A percentile compares a stretch with the other conserved stretches of the same genome.
phyloP scores from a whole-genome alignment of 2,888 invertebrate species.

The Acanthosepion esculentum region DNA sequence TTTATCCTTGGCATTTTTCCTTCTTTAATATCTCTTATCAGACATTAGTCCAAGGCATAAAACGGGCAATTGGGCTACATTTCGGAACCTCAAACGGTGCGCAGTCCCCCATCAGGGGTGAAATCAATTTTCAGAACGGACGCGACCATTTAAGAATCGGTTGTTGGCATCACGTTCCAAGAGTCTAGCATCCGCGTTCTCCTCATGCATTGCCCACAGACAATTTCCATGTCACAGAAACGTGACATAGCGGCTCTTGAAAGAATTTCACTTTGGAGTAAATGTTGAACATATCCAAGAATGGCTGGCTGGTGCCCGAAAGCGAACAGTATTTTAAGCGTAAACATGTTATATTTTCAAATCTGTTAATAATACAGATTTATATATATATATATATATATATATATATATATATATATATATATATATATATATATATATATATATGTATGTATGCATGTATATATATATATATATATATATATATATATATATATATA shows the following conservation, averaged over 20 bases:
- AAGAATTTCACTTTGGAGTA: not conserved
- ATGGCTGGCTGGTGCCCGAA: not conserved
- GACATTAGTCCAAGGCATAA: no score
- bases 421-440: not conserved
- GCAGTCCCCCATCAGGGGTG: not conserved
- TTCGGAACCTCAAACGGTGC: not conserved
- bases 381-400: not conserved
- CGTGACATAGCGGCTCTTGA: not conserved
- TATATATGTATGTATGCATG: not conserved
- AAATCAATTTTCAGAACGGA: slow-evolving; percentile 11
- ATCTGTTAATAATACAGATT: not conserved
- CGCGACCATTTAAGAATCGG: slow-evolving; percentile 17
- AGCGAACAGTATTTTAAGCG: not conserved
- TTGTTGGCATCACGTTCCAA: slow-evolving; percentile 33
- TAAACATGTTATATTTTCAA: not conserved
- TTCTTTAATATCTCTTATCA: no score
- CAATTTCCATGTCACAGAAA: not conserved
- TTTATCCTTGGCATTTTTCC: no score
- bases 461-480: not conserved
- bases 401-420: not conserved
- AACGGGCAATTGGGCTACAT: no score
- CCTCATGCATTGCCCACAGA: slow-evolving; percentile 33
- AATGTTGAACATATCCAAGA: not conserved
- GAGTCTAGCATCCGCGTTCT: not conserved
- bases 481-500: slow-evolving; percentile 33